These are phyloP conservation scores for Poicephalus meyeri DNA, from an alignment of 2,113 vertebrate genomes.

Conservation along the genomic window DNA sequence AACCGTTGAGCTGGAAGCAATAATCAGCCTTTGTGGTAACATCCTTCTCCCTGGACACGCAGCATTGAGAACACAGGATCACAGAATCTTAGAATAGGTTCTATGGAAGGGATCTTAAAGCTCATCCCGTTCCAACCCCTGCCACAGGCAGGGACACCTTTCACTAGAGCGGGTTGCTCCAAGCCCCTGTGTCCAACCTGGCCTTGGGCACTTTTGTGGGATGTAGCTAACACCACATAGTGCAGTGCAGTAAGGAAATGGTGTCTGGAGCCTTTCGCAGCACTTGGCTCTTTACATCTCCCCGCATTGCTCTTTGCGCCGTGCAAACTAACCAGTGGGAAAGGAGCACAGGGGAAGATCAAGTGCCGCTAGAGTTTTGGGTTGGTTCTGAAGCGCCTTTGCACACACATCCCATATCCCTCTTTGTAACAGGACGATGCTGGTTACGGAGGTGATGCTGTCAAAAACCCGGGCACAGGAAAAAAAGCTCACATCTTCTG, in stretches of 20 bases:
- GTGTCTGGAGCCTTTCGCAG: not conserved
- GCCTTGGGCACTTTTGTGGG: not conserved
- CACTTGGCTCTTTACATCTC: not conserved
- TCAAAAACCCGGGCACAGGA: not conserved
- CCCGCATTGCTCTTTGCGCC: accelerated
- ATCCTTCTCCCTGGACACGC: not conserved
- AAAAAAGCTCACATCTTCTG: not conserved
- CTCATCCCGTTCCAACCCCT: not conserved
- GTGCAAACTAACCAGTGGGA: not conserved
- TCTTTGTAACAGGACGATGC: accelerated
- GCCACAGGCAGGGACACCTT: not conserved
- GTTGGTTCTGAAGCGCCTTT: not conserved
- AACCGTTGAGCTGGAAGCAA: not conserved
- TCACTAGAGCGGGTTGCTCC: not conserved
- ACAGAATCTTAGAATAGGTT: not conserved
- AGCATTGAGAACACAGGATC: not conserved
- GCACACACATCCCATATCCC: accelerated
- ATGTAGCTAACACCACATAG: not conserved
- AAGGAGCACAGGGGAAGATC: not conserved
- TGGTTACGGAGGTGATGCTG: not conserved
- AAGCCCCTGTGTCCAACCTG: not conserved
- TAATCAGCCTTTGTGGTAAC: not conserved
- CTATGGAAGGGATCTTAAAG: not conserved
- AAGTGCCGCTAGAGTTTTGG: not conserved
- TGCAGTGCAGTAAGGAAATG: not conserved